Percentiles rank a stretch among this genome's conserved stretches.
Conservation (phyloP, 2,113 vertebrate species). For the Acrocephalus arundinaceus region DNA sequence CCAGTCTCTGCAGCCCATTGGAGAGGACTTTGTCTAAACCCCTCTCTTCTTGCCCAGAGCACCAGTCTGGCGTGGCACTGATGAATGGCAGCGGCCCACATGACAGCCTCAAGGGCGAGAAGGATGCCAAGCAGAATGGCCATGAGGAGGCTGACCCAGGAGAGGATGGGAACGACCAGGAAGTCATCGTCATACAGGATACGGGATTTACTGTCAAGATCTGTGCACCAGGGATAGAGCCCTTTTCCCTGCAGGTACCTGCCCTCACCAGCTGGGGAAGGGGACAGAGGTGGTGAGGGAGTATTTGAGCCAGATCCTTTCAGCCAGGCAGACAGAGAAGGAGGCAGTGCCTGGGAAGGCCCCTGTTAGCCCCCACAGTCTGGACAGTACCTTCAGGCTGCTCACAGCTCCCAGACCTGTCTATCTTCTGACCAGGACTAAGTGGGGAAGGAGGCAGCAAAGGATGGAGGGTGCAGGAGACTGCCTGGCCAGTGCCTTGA, state of each 20-base stretch:
- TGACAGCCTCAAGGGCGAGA: constrained; percentile 75
- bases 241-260: constrained; percentile 92
- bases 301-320: not conserved
- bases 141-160: constrained; percentile 75
- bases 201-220: constrained; percentile 97
- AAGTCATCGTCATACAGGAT: constrained; percentile 99
- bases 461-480: not conserved
- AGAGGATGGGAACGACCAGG: constrained; percentile 92
- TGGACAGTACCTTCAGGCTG: not conserved
- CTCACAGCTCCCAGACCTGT: not conserved
- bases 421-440: rapidly evolving
- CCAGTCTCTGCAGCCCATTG: not conserved
- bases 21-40: not conserved
- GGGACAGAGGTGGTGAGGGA: not conserved
- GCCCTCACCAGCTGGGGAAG: not conserved
- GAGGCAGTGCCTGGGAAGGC: not conserved
- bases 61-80: constrained; percentile 79
- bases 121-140: constrained; percentile 77
- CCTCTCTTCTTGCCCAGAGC: constrained; percentile 66
- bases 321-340: not conserved
- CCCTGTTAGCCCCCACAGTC: not conserved
- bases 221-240: constrained; percentile 89
- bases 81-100: constrained; percentile 87
- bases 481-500: not conserved
- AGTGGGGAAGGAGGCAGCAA: not conserved